Percentiles rank a stretch among this genome's conserved stretches.
Conservation (phyloP, 2,888 invertebrate species). For the Cactoblastis cactorum region DNA sequence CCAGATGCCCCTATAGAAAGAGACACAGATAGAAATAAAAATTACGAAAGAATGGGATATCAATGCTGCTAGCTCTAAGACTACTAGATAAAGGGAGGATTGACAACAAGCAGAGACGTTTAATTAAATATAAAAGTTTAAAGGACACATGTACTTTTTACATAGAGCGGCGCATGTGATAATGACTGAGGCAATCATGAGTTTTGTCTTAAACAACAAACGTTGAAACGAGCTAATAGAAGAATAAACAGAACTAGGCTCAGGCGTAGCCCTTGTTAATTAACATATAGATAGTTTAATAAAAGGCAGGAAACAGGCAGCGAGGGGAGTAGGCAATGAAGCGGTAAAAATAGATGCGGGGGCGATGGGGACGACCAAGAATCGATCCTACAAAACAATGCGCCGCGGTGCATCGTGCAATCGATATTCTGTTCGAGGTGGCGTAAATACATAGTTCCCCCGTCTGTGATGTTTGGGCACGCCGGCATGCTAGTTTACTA, state of each 20-base stretch:
- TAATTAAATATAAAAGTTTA: slow-evolving; percentile 66
- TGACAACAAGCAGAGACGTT: slow-evolving; percentile 67
- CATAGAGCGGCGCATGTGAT: neutral
- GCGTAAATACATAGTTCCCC: slow-evolving; percentile 3
- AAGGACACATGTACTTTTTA: slow-evolving; percentile 41
- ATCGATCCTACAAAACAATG: slow-evolving; percentile 68
- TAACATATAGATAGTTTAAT: slow-evolving; percentile 79
- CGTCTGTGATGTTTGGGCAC: slow-evolving; percentile 5
- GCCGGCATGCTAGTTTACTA: neutral
- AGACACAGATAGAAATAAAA: slow-evolving; percentile 53
- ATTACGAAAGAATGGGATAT: slow-evolving; percentile 50
- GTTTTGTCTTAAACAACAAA: slow-evolving; percentile 48
- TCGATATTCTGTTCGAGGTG: slow-evolving; percentile 67
- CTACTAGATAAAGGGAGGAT: slow-evolving; percentile 50
- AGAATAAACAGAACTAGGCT: slow-evolving; percentile 63
- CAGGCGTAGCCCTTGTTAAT: slow-evolving; percentile 72
- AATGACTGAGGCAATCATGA: slow-evolving; percentile 22
- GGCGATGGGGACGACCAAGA: slow-evolving; percentile 61
- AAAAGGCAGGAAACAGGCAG: slow-evolving; percentile 75
- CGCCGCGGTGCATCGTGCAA: slow-evolving; percentile 60
- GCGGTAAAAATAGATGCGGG: slow-evolving; percentile 78
- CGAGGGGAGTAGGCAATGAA: slow-evolving; percentile 77
- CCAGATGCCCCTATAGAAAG: slow-evolving; percentile 75
- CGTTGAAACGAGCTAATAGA: slow-evolving; percentile 61
- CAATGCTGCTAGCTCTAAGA: slow-evolving; percentile 25